Evolutionary conservation across 2,888 invertebrate species (phyloP).

Genomic region (Yponomeuta malinellus): DNA sequence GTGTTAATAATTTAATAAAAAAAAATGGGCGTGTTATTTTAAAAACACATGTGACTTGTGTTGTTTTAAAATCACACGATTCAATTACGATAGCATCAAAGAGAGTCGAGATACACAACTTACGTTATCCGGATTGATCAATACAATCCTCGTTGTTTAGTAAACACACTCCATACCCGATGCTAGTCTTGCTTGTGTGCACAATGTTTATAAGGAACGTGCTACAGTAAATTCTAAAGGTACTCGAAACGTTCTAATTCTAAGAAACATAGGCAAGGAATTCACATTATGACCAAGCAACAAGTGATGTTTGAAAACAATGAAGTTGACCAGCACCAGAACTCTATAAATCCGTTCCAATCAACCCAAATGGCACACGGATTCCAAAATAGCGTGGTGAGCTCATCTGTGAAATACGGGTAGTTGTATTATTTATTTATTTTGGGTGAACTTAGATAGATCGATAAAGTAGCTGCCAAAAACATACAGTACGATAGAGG

Average conservation of each 20-base stretch:
- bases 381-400: not conserved
- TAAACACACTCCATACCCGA: slow-evolving; percentile 42
- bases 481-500: slow-evolving; percentile 44
- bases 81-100: not conserved
- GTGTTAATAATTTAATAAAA: too few relatives aligned
- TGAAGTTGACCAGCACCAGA: not conserved
- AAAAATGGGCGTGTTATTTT: too few relatives aligned
- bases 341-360: not conserved
- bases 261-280: not conserved
- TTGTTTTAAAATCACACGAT: too few relatives aligned
- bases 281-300: not conserved
- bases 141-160: slow-evolving; percentile 38
- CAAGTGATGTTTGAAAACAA: not conserved
- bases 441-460: not conserved
- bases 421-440: too few relatives aligned
- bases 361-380: not conserved
- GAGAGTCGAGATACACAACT: not conserved
- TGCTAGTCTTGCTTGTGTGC: slow-evolving; percentile 48
- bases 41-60: too few relatives aligned
- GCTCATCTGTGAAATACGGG: too few relatives aligned
- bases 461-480: not conserved
- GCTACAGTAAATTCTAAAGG: not conserved
- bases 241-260: not conserved
- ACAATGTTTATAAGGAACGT: slow-evolving; percentile 22
- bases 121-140: not conserved